Base-by-base conservation (phyloP, 2,797 vertebrate genomes). In the Chaetodon trifasciatus region DNA sequence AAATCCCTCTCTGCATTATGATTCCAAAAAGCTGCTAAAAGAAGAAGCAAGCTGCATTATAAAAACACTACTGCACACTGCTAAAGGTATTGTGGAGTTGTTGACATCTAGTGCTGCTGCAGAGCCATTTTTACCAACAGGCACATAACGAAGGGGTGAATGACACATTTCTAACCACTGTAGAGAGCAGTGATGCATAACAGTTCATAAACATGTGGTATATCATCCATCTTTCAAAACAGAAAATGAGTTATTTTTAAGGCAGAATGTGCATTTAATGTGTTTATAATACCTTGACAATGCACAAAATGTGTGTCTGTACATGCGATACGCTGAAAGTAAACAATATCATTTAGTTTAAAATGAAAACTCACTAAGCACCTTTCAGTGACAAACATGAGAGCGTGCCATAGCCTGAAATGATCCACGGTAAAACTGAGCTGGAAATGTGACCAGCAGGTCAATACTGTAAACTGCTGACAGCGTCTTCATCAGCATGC, bases 391-490 rank as follows among this genome's bases (percentile, higher is more conserved):
- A 12, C 46, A 50, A 46, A 47, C 24, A 62, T 35, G 35, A n/a
- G 8, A 44, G 13, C 5, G 35, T 50, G 58, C 19, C 16, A 46
- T 11, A 55, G 39, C 21, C 60, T 55, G 32, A 70, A 62, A 67
- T 42, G 49, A 69, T 35, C 53, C 50, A 24, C 53, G n/a, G 17
- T 19, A 24, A 40, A 64, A 44, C 32, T 55, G 52, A 44, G 15
- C 28, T 28, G 17, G 53, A 71, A 60, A 56, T 49, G 16, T 39
- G 24, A 70, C 39, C 28, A 74, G 56, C 32, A 21, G 60, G 44
- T 80, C 69, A 65, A 49, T 64, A 19, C 4, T 39, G 44, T 63
- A 68, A 75, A 79, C 58, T 68, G 70, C 63, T 73, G 82, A 82
- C 67, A 63, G 42, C 55, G 37, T 76, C 67, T 49, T 70, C 32